Percentiles rank a stretch among this genome's conserved stretches.
phyloP scores from a whole-genome alignment of 2,888 invertebrate genomes.

The Tenodera sinensis region DNA sequence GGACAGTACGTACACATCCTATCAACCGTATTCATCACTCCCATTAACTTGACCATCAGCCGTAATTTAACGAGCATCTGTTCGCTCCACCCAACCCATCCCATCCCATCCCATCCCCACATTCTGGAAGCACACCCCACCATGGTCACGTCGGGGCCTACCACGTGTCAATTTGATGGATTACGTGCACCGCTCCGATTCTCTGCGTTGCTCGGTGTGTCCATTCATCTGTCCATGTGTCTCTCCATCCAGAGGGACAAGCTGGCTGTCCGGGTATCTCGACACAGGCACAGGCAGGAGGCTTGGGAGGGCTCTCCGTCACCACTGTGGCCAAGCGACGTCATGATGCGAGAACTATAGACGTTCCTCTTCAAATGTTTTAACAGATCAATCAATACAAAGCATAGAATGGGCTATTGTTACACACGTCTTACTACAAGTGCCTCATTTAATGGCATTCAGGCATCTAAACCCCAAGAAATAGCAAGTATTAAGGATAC shows the following conservation, averaged over 20 bases:
- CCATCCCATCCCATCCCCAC: too few species aligned
- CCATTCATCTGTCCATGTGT: background rate
- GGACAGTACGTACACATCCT: background rate
- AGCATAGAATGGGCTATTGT: too few species aligned
- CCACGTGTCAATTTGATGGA: background rate
- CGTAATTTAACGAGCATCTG: conserved; percentile 18
- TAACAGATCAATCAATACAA: too few species aligned
- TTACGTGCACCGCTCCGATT: background rate
- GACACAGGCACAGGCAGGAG: background rate
- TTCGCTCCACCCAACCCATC: background rate
- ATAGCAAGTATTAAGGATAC: too few species aligned
- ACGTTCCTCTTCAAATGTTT: too few species aligned
- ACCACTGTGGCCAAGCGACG: background rate
- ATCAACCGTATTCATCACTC: background rate
- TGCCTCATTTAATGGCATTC: too few species aligned
- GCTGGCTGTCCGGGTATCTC: too few species aligned
- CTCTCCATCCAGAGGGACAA: background rate
- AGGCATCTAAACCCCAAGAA: too few species aligned
- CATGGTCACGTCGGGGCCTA: background rate
- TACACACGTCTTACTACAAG: too few species aligned
- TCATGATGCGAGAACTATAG: too few species aligned
- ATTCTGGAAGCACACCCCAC: background rate
- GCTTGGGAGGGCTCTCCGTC: background rate
- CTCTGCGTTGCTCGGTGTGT: background rate
- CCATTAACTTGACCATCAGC: conserved; percentile 11